Conservation (phyloP, 2,888 invertebrate genomes). For the Orchesella flavescens region DNA sequence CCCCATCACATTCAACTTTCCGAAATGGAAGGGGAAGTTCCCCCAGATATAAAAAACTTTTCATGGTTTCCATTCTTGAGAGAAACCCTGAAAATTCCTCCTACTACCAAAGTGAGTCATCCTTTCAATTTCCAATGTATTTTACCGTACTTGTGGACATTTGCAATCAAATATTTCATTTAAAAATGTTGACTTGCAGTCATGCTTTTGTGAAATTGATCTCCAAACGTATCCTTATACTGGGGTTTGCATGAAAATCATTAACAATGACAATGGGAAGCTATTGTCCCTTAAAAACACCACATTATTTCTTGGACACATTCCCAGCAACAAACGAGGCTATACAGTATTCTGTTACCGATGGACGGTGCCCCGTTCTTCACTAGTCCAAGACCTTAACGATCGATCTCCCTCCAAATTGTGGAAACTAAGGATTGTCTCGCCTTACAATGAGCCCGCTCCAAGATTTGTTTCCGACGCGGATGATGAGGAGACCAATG, state of each 20-base stretch:
- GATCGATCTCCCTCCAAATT: constrained; percentile 37
- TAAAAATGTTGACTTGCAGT: neutral
- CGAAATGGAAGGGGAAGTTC: constrained; percentile 53
- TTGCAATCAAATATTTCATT: no score
- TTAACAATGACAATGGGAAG: constrained; percentile 52
- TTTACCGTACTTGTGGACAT: no score
- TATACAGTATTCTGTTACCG: constrained; percentile 60
- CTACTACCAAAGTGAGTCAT: constrained; percentile 10
- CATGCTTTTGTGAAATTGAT: constrained; percentile 54
- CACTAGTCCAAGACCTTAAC: neutral
- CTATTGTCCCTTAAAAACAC: neutral
- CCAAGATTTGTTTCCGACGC: constrained; percentile 5
- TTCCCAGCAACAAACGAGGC: constrained; percentile 47
- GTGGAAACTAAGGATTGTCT: constrained; percentile 53
- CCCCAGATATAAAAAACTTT: constrained; percentile 25
- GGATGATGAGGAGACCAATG: neutral
- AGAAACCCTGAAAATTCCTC: constrained; percentile 27
- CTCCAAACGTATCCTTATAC: constrained; percentile 44
- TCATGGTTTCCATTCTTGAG: constrained; percentile 55
- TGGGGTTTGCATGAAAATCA: constrained; percentile 50
- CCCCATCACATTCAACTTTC: constrained; percentile 53
- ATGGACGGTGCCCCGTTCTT: constrained; percentile 29
- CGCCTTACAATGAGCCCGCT: constrained; percentile 18
- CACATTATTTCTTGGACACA: constrained; percentile 40
- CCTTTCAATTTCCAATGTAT: no score